Percentiles rank a stretch among this genome's conserved stretches.
Conservation (phyloP, 2,113 vertebrate species). For the Dissostichus mawsoni region DNA sequence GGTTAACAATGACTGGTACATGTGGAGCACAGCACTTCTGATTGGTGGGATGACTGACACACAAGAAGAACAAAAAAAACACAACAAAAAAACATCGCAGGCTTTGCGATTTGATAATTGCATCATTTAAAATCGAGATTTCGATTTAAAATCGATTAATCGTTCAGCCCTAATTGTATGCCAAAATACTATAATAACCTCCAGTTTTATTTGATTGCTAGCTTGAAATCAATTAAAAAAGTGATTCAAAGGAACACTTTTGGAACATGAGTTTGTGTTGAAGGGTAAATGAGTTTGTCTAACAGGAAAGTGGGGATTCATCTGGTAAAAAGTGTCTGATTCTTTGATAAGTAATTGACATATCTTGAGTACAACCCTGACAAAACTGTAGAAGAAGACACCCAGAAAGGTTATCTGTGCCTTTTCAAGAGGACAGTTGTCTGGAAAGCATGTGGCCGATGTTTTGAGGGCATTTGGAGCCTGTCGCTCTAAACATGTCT, state of each 20-base stretch:
- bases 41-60: no score
- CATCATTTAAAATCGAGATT: no score
- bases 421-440: background rate
- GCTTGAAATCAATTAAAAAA: background rate
- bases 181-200: background rate
- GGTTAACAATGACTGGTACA: no score
- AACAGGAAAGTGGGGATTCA: background rate
- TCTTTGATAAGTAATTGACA: no score
- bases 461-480: constrained; percentile 25
- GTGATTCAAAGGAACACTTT: background rate
- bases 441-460: background rate
- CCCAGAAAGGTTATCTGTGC: background rate
- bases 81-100: no score
- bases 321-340: no score
- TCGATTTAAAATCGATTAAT: no score
- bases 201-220: background rate
- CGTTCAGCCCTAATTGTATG: no score
- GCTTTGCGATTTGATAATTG: no score
- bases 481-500: constrained; percentile 46
- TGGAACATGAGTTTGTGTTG: background rate
- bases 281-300: background rate
- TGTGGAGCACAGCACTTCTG: no score
- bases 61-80: no score
- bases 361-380: background rate
- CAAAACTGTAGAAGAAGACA: background rate